Base-by-base conservation (phyloP, 2,797 vertebrate species). In the Etheostoma perlongum region DNA sequence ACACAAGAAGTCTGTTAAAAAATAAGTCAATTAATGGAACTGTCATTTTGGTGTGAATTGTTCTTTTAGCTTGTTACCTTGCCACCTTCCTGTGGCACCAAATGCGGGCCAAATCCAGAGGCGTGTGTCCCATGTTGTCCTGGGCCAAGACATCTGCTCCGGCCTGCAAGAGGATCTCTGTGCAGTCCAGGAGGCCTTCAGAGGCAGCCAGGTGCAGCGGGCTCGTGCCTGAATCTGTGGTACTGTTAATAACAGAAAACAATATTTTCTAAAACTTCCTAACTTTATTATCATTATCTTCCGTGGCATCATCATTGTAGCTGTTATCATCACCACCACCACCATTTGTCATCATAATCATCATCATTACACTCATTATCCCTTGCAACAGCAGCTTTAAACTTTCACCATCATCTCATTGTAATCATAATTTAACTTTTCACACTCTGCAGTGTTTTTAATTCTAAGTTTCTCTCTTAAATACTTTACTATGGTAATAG, bases 201-300 rank as follows among this genome's bases (percentile, higher is more conserved):
- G 91, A 77, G 36, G 89, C 90, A 0, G 94, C 94, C 84, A 90
- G 47, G 83, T 95, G 95, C 74, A 95, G 84, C 0, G 93, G 89
- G 0, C 92, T 94, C 73, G 83, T 30, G 16, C 90, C 93, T 6
- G 77, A 65, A 51, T 85, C 65, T 67, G 92, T 89, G 68, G 79
- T 61, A 0, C 94, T 95, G 81, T 6, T 2, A 18, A 54, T 3
- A 27, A 52, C 18, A 49, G 14, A 13, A 5, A 11, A 15, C n/a
- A 7, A 13, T 23, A 4, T 4, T 12, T 12, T 53, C 12, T 12
- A n/a, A 33, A 53, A 16, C 12, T 4, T 59, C 15, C 42, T 2
- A 42, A 30, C 67, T 12, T 40, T 48, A 30, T 75, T 6, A 18
- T 44, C 19, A 40, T 68, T 4, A 58, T 63, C 54, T 6, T 59